These are phyloP conservation scores for Liolophura sinensis DNA, from an alignment of 1,140 invertebrate species.

Conservation along the genomic window DNA sequence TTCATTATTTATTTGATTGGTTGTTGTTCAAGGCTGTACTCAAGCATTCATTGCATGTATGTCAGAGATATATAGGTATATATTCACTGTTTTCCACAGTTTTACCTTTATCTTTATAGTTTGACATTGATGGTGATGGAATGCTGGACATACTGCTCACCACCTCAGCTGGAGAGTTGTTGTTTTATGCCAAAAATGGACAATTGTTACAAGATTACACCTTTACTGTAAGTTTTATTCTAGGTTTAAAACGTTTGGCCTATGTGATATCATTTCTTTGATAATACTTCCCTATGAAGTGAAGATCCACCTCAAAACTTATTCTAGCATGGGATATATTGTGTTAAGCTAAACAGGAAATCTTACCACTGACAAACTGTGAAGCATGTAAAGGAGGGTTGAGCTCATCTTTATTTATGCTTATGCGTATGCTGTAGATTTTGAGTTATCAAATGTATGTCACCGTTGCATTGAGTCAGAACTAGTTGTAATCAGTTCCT, in stretches of 20 bases:
- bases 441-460: too few relatives aligned
- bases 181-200: slow-evolving; percentile 41
- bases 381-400: too few relatives aligned
- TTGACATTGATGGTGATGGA: slow-evolving; percentile 50
- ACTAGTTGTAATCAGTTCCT: too few relatives aligned
- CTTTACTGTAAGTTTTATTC: slow-evolving; percentile 23
- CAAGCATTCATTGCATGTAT: neutral
- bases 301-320: neutral
- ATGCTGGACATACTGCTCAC: slow-evolving; percentile 45
- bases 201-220: slow-evolving; percentile 19
- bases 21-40: too few relatives aligned
- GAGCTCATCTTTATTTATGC: too few relatives aligned
- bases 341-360: neutral
- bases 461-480: too few relatives aligned
- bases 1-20: too few relatives aligned
- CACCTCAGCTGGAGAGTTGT: slow-evolving; percentile 40
- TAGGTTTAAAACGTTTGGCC: neutral
- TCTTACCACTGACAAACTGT: neutral
- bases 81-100: slow-evolving; percentile 2
- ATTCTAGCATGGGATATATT: neutral
- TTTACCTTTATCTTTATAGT: slow-evolving; percentile 27
- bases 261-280: neutral
- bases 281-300: neutral
- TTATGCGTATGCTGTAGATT: too few relatives aligned
- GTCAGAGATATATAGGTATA: neutral